phyloP scores from a whole-genome alignment of 2,797 vertebrate species.

The Gymnothorax javanicus region DNA sequence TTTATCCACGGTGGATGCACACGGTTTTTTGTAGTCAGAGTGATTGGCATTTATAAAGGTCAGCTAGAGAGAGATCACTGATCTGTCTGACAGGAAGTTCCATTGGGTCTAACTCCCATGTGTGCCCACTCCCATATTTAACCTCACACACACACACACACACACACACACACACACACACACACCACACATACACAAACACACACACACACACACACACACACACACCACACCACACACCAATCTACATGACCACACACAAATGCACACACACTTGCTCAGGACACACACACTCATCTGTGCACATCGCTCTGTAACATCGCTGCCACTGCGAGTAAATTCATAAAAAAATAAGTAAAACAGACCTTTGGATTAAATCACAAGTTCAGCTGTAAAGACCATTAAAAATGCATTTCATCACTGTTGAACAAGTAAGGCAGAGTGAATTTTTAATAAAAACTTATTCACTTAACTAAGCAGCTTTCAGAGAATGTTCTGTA shows the following conservation, averaged over 20 bases:
- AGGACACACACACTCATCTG: too few species aligned
- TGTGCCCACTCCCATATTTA: neutral
- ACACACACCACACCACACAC: neutral
- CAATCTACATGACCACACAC: neutral
- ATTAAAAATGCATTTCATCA: neutral
- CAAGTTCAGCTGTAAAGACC: neutral
- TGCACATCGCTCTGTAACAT: too few species aligned
- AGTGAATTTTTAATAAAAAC: neutral
- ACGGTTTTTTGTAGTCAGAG: neutral
- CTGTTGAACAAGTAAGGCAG: neutral
- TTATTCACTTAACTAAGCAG: neutral
- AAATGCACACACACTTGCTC: too few species aligned
- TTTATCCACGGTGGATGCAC: too few species aligned
- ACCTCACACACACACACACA: too few species aligned
- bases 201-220: neutral
- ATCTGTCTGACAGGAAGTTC: constrained; percentile 31
- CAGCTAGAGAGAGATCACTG: constrained; percentile 17
- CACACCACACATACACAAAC: neutral
- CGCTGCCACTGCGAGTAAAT: neutral
- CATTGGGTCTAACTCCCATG: constrained; percentile 16
- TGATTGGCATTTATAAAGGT: constrained; percentile 34
- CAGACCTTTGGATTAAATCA: neutral
- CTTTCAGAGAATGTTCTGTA: neutral
- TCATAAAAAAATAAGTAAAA: neutral
- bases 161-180: too few species aligned